Evolutionary conservation across 2,113 vertebrate genomes (phyloP).

Genomic region (Passerina amoena): DNA sequence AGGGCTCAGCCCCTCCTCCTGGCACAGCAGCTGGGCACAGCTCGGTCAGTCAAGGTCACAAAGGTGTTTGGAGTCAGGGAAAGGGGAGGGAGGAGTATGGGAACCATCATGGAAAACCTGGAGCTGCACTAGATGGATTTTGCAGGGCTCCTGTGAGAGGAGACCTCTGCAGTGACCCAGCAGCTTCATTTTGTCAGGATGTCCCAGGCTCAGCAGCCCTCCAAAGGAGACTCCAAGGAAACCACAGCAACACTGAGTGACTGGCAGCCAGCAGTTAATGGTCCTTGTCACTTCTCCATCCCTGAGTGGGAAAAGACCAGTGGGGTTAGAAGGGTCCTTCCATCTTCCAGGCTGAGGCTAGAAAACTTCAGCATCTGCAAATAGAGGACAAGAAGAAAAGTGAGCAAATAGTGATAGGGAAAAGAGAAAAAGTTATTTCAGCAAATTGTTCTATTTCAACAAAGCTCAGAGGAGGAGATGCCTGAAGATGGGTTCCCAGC

Average conservation of each 20-base stretch:
- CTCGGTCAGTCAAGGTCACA: neutral
- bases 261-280: neutral
- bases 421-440: neutral
- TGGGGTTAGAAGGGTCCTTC: neutral
- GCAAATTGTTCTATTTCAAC: neutral
- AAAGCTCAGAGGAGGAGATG: neutral
- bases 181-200: neutral
- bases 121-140: neutral
- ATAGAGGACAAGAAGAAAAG: neutral
- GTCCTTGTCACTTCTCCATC: neutral
- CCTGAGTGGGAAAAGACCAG: neutral
- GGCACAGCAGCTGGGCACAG: neutral
- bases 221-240: neutral
- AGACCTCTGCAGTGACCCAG: neutral
- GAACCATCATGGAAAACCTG: neutral
- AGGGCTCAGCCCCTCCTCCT: neutral
- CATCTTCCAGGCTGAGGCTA: neutral
- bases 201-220: neutral
- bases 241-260: neutral
- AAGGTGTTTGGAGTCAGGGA: neutral
- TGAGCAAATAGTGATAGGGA: neutral
- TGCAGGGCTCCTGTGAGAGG: neutral
- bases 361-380: neutral
- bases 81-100: neutral
- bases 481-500: neutral